Evolutionary conservation across 2,113 vertebrate genomes (phyloP), one percentile per base, ranked within the genome.

Genomic region (Prunella himalayana): DNA sequence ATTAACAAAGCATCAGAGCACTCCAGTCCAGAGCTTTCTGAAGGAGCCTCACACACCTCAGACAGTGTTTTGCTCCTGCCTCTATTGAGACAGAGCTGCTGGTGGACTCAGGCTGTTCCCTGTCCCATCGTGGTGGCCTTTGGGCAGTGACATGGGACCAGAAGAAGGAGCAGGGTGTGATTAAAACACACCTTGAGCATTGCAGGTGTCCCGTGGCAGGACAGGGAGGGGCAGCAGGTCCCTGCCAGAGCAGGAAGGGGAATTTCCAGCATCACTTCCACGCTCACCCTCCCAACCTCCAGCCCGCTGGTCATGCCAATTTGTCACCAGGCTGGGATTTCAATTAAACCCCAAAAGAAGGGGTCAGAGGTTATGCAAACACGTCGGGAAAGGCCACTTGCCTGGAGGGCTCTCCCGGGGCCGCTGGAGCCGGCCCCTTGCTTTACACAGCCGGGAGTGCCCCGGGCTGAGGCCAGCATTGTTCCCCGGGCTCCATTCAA

Each of bases 341-440:
- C 94, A 97, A 97, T 95, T 92, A 93, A 83, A 91, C 37, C 80
- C 90, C 94, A 5, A 95, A 95, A 95, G 90, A 61, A 92, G 39
- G 69, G 95, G 94, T 96, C 97, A 96, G 79, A 65, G 96, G 96
- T 97, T 96, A 96, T 31, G 66, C 94, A 97, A 97, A 97, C 96
- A 96, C 1, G 8, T 51, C n/a, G 50, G 90, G 65, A 88, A 76
- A 94, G 97, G 95, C 92, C 94, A 92, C 92, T 94, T 15, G 82
- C 94, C 95, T 91, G 78, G 64, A 93, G 97, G 88, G 91, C 80
- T 94, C 60, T 64, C 49, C 85, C 5, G 59, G 53, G 63, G 69
- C 90, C 25, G 17, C 93, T 61, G 90, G 59, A 70, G 93, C 81
- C 11, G 65, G 93, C 93, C 92, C 78, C 95, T 94, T 11, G 30